phyloP scores from a whole-genome alignment of 2,888 invertebrate genomes.

The Phyto melanocephala region DNA sequence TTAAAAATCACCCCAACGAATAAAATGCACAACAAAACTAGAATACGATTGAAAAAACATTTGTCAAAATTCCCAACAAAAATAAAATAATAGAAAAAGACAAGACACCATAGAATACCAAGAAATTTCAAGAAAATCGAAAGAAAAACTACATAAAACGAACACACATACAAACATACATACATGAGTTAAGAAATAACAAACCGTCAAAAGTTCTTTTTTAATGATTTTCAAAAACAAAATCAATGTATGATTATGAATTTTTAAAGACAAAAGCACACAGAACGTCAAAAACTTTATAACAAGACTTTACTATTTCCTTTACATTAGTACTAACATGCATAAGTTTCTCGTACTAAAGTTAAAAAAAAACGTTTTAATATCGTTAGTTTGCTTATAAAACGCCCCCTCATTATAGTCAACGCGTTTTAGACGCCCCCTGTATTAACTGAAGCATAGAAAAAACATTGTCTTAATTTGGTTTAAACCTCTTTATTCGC shows the following conservation, averaged over 20 bases:
- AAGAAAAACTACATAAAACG: not conserved
- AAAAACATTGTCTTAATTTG: not conserved
- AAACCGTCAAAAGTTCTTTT: not conserved
- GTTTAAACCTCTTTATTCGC: not conserved
- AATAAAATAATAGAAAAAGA: not conserved
- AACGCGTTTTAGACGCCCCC: conserved; percentile 73
- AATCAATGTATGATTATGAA: too few species aligned
- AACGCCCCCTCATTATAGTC: conserved; percentile 75
- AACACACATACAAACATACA: not conserved
- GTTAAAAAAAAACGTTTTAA: conserved; percentile 72
- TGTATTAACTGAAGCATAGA: conserved; percentile 40
- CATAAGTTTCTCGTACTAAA: not conserved
- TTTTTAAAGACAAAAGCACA: too few species aligned
- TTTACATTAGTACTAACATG: too few species aligned
- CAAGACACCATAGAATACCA: not conserved
- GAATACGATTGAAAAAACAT: conserved; percentile 48
- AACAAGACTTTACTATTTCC: not conserved
- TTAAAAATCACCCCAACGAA: conserved; percentile 17
- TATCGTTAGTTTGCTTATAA: conserved; percentile 72
- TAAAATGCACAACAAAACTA: not conserved
- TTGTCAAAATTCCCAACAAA: conserved; percentile 69
- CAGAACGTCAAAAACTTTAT: too few species aligned
- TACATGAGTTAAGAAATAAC: not conserved
- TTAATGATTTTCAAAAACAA: too few species aligned
- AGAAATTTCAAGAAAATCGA: not conserved